Base-by-base conservation (phyloP, 2,113 vertebrate genomes). In the Eleginops maclovinus region DNA sequence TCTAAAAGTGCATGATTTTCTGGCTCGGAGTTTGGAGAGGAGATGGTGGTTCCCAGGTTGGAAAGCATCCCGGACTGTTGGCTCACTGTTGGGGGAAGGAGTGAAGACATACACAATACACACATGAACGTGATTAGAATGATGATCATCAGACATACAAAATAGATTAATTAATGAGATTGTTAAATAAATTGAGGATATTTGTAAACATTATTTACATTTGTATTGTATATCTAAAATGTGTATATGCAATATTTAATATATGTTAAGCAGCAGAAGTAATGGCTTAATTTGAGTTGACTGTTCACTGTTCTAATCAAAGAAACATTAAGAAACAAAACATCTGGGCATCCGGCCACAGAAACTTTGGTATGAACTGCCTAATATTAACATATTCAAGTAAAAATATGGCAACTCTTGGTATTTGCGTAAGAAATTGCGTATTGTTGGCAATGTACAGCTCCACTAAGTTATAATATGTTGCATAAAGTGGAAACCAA, bases 1-100 rank as follows among this genome's bases (percentile, higher is more conserved):
- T 99, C 98, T 96, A 99, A 97, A 97, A 99, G 97, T 97, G 98
- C 97, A 90, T 98, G 98, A 96, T 98, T 96, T 96, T 99, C 98
- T 21, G 97, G 96, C 94, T 99, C 98, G 2, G 98, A 99, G 94
- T 96, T 97, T n/a, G 98, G 98, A 79, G 98, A 99, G 84, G 94
- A 95, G 88, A 95, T 94, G 85, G 93, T 95, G 78, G 94, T 95
- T 92, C 94, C 94, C 87, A 95, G 94, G 94, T 97, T 99, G 19
- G 96, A 95, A 77, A 97, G 96, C 87, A 98, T 96, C 89, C 98
- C 98, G 0, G 97, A 93, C 91, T 99, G 98, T 91, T 99, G 98
- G 95, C 96, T 99, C 96, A 97, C 98, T 99, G 94, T 0, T 75
- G 72, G 60, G 70, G 7, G 78, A 77, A 84, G 44, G 64, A 31